phyloP scores from a whole-genome alignment of 1,140 invertebrate genomes.

The Conus ventricosus region DNA sequence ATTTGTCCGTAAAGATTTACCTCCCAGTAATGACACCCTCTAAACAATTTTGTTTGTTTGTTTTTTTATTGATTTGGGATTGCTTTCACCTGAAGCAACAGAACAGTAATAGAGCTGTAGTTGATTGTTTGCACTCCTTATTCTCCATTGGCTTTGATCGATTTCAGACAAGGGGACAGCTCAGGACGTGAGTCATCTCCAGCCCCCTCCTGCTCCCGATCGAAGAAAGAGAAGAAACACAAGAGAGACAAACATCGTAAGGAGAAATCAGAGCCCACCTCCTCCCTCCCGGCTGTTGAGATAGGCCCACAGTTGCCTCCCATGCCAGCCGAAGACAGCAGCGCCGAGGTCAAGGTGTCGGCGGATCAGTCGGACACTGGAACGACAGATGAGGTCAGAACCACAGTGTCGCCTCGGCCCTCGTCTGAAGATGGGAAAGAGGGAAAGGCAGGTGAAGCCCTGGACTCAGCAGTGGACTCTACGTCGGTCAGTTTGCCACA shows the following conservation, averaged over 20 bases:
- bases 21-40: too few species aligned
- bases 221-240: not conserved
- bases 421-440: not conserved
- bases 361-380: not conserved
- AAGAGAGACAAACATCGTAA: not conserved
- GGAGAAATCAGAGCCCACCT: not conserved
- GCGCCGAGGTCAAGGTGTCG: not conserved
- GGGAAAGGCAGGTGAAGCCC: not conserved
- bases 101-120: too few species aligned
- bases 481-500: not conserved
- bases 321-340: not conserved
- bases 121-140: too few species aligned
- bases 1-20: too few species aligned
- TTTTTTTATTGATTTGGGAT: too few species aligned
- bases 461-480: not conserved
- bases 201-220: not conserved
- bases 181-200: not conserved
- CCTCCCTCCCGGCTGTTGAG: not conserved
- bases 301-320: slow-evolving; percentile 21
- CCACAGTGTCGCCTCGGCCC: not conserved
- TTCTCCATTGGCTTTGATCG: too few species aligned
- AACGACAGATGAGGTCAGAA: not conserved
- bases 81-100: too few species aligned
- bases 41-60: too few species aligned
- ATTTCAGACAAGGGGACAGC: not conserved